These are phyloP conservation scores for Hetaerina americana DNA, from an alignment of 1,140 invertebrate species.

Conservation along the genomic window DNA sequence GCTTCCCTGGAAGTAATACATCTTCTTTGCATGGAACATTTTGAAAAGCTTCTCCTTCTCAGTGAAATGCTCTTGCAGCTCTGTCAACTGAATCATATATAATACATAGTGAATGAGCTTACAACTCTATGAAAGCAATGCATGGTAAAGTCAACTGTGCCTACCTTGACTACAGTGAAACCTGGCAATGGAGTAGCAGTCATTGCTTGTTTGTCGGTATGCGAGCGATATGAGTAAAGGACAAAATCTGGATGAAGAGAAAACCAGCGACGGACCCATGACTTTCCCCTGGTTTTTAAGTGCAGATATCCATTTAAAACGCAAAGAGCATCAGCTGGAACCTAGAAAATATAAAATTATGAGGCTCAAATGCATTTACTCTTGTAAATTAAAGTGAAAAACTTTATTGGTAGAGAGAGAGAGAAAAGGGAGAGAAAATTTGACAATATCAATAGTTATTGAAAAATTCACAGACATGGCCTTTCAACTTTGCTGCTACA, in stretches of 20 bases:
- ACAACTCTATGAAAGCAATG: constrained; percentile 13
- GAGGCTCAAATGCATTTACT: no score
- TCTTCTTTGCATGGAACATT: constrained; percentile 40
- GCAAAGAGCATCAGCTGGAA: constrained; percentile 38
- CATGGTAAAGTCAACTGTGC: no score
- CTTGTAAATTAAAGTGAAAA: no score
- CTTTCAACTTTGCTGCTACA: no score
- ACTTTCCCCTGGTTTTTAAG: constrained; percentile 41
- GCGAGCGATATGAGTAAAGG: constrained; percentile 46
- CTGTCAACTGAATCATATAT: constrained; percentile 9
- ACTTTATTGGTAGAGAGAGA: no score
- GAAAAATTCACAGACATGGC: no score
- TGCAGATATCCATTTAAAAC: constrained; percentile 44
- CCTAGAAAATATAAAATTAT: no score
- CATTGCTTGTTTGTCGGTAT: constrained; percentile 40
- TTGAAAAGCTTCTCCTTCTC: constrained; percentile 39
- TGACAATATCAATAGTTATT: no score
- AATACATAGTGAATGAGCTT: constrained; percentile 14
- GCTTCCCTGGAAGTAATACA: constrained; percentile 39
- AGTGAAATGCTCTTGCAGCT: constrained; percentile 13
- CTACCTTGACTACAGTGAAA: constrained; percentile 32
- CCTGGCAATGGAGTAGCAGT: constrained; percentile 50
- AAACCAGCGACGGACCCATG: constrained; percentile 45
- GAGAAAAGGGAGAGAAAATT: no score
- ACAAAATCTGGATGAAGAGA: constrained; percentile 47